Percentiles rank a stretch among this genome's conserved stretches.
Conservation (phyloP, 1,140 invertebrate species). For the Globodera rostochiensis region DNA sequence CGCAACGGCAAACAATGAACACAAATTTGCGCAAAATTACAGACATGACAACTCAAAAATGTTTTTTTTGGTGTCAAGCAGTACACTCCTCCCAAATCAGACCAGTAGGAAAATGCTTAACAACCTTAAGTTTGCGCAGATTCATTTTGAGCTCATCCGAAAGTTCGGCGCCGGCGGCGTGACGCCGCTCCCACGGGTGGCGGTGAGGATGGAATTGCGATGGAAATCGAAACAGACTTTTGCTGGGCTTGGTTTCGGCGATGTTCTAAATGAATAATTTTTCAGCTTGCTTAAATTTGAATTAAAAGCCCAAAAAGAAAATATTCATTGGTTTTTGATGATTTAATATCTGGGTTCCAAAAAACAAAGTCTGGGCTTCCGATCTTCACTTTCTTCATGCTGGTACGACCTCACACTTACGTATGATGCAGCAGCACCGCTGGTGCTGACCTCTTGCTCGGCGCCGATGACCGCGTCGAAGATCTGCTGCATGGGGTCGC, state of each 20-base stretch:
- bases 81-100: no score
- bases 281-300: neutral
- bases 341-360: neutral
- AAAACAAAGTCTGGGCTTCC: neutral
- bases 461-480: neutral
- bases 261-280: no score
- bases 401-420: neutral
- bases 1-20: neutral
- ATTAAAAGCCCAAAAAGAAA: neutral
- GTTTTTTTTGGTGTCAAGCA: no score
- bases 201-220: neutral
- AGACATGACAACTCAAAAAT: no score
- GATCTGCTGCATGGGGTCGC: neutral
- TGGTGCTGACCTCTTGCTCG: neutral
- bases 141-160: constrained; percentile 36
- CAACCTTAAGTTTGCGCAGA: constrained; percentile 70
- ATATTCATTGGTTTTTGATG: no score
- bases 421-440: neutral
- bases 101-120: neutral
- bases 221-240: neutral
- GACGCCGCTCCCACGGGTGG: neutral
- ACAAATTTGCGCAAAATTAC: constrained; percentile 70
- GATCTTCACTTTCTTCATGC: neutral
- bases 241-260: neutral
- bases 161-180: constrained; percentile 27